Percentiles rank a stretch among this genome's conserved stretches.
Conservation (phyloP, 2,797 vertebrate genomes). For the Bryconaethiops microstoma region DNA sequence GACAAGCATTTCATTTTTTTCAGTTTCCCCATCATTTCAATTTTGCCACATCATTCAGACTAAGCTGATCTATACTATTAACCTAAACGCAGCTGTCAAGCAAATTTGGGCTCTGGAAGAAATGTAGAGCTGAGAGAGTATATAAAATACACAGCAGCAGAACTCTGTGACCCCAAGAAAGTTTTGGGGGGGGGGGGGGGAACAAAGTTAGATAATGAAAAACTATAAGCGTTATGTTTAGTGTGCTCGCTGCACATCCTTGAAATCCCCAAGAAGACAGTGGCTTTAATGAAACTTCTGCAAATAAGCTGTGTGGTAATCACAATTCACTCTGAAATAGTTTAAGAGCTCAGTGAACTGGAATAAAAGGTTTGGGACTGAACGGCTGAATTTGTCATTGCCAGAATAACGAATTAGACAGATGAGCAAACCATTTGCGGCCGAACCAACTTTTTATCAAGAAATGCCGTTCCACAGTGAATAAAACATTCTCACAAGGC, state of each 20-base stretch:
- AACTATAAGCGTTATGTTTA: slow-evolving; percentile 9
- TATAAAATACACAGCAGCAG: not conserved
- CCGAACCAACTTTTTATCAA: slow-evolving; percentile 8
- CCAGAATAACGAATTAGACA: slow-evolving; percentile 70
- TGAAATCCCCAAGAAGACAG: slow-evolving; percentile 34
- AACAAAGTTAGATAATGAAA: slow-evolving; percentile 21
- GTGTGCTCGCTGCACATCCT: slow-evolving; percentile 18
- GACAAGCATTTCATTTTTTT: not conserved
- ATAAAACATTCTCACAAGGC: not conserved
- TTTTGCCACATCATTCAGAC: slow-evolving; percentile 8
- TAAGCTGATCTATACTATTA: slow-evolving; percentile 23
- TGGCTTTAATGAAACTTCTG: slow-evolving; percentile 67
- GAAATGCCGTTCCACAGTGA: slow-evolving; percentile 7
- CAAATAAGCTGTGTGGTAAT: slow-evolving; percentile 75
- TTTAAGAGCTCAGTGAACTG: slow-evolving; percentile 78
- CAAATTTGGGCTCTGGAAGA: not conserved
- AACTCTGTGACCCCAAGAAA: slow-evolving; percentile 1
- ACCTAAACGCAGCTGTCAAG: not conserved
- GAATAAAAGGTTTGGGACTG: slow-evolving; percentile 74
- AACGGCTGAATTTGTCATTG: slow-evolving; percentile 75
- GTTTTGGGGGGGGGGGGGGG: not conserved
- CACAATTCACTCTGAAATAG: slow-evolving; percentile 74
- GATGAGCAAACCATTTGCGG: slow-evolving; percentile 20
- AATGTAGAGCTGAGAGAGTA: not conserved
- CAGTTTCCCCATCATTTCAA: not conserved